Base-by-base conservation (phyloP, 2,888 invertebrate species). In the Cheilosia vulpina region DNA sequence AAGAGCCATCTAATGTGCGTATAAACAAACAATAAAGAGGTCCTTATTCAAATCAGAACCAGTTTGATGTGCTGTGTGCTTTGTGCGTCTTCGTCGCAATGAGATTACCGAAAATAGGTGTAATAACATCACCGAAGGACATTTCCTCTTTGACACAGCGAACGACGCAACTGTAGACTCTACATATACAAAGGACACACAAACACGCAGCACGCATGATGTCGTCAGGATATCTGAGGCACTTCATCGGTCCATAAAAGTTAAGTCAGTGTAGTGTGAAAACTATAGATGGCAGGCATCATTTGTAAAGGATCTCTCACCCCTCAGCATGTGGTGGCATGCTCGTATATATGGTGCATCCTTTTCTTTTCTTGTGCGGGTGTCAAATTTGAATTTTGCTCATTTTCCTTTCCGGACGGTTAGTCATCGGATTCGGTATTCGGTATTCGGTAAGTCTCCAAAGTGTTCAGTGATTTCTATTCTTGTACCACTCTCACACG, bases 381-480 rank as follows among this genome's bases (percentile, higher is more conserved):
- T 62, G 68, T 68, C 63, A 80, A 85, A 81, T 85, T 85, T 85
- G 85, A 85, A 85, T 85, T 85, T 85, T 72, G 76, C 72, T 85
- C 85, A 76, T 85, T 81, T 72, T 77, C 43, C 77, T 72, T 85
- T 85, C 81, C 85, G 76, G 85, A 62, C 77, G 85, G 85, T 85
- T 85, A 85, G 76, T 85, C 81, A 85, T 81, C 85, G 77, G 73
- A 57, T 82, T 80, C 55, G 73, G 80, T 21, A n/a, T n/a, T 21
- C 21, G 21, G 21, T 21, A 2, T n/a, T n/a, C n/a, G n/a, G n/a
- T 73, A 80, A 63, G 55, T 73, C 73, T 80, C 62, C 53, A 38
- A 68, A 89, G 90, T 90, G 90, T 90, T 91, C 91, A 91, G 90
- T 92, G 91, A 91, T 91, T 91, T 91, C 91, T 91, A 91, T 27